Base-by-base conservation (phyloP, 37 sponge, comb jelly and placozoan genomes). In the Beroe forskalii region DNA sequence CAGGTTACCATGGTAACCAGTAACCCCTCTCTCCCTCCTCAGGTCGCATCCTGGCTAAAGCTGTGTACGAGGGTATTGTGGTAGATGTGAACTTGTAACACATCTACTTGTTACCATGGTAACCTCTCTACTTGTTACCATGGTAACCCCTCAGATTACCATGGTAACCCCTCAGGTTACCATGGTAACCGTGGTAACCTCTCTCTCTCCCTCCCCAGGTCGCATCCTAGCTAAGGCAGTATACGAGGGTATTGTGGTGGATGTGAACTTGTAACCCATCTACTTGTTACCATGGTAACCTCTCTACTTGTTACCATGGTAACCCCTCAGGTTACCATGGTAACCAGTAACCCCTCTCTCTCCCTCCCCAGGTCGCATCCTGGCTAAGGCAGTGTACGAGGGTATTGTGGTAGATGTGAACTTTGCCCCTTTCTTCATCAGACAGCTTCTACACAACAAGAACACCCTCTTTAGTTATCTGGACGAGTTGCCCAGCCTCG, bases 361-460 rank as follows among this genome's bases (percentile, higher is more conserved):
- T 1, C 62, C 27, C 6, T 33, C 27, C 40, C 35, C 43, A 37
- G 67, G 67, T 67, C 9, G 39, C 25, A 60, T 39, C 8, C 60
- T 80, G 2, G 42, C 41, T 62, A 43, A 61, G 39, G 41, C 86
- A 28, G 63, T 67, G 0, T 41, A 76, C n/a, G 91, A 96, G 93
- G 99, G 99, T 19, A 94, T 99, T 60, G 94, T 99, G 23, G 83
- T 99, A 30, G 99, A 99, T 67, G 91, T 96, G 17, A 95, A 94
- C 9, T 94, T 99, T 90, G 97, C 97, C 12, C 89, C 92, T 1
- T 99, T 99, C 90, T 95, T 99, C 76, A 89, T 99, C 61, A 91
- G 92, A 31, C 93, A 96, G 38, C 67, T 97, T 90, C 62, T 93
- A 44, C 94, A 91, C 28, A 91, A 92, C 67, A 91, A 92, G 61